Conservation (phyloP, 2,888 invertebrate genomes). For the Sinhomidia bicolor region DNA sequence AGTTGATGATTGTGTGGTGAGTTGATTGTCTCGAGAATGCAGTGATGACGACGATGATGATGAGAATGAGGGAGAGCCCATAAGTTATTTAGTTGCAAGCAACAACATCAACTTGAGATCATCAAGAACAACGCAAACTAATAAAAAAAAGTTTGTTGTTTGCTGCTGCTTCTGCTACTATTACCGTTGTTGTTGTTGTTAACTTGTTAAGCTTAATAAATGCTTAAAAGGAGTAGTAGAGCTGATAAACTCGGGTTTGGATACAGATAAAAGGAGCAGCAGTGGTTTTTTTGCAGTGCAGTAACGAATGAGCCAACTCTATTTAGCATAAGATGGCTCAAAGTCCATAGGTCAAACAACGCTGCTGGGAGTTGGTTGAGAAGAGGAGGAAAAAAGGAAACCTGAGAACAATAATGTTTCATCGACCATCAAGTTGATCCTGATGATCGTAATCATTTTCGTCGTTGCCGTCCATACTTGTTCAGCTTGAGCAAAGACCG, state of each 20-base stretch:
- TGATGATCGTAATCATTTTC: not conserved
- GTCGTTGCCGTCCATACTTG: not conserved
- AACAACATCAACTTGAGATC: slow-evolving; percentile 16
- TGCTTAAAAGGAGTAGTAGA: not conserved
- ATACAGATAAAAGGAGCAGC: too few relatives aligned
- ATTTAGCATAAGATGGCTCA: not conserved
- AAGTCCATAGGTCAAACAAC: slow-evolving; percentile 17
- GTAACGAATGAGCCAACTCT: not conserved
- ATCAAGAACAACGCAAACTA: slow-evolving; percentile 43
- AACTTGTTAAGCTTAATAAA: slow-evolving; percentile 54
- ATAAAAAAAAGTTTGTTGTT: slow-evolving; percentile 23
- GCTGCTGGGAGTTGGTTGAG: not conserved
- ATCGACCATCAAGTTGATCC: not conserved
- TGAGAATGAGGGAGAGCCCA: slow-evolving; percentile 12
- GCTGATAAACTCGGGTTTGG: not conserved
- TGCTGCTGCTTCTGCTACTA: not conserved
- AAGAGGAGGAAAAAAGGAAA: not conserved
- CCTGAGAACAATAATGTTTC: slow-evolving; percentile 18
- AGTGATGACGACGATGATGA: not conserved
- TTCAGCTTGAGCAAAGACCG: too few relatives aligned
- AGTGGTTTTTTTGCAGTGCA: not conserved
- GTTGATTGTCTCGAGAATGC: slow-evolving; percentile 16
- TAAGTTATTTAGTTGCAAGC: slow-evolving; percentile 16
- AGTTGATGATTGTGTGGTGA: slow-evolving; percentile 32
- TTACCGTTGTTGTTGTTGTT: slow-evolving; percentile 46